Conservation (phyloP, 2,888 invertebrate genomes). For the Serrognathus titanus region DNA sequence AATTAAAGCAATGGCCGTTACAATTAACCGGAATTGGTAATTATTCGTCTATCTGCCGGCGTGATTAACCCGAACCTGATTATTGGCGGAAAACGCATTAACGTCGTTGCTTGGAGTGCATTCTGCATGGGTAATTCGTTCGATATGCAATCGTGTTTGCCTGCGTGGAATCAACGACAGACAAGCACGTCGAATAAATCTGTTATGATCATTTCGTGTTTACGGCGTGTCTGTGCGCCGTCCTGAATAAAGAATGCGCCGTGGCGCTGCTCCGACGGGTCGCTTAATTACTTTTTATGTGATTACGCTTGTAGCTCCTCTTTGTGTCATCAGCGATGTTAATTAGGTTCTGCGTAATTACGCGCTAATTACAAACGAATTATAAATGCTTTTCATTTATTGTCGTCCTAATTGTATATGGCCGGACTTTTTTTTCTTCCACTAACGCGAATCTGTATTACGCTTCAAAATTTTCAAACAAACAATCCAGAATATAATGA, state of each 20-base stretch:
- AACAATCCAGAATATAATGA: not conserved
- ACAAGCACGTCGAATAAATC: not conserved
- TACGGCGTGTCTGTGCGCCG: not conserved
- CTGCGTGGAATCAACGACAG: slow-evolving; percentile 7
- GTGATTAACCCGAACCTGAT: slow-evolving; percentile 41
- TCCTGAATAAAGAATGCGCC: slow-evolving; percentile 1
- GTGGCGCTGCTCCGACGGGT: not conserved
- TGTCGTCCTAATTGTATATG: slow-evolving; percentile 11
- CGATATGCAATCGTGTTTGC: slow-evolving; percentile 13
- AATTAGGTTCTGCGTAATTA: slow-evolving; percentile 8
- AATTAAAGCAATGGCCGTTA: slow-evolving; percentile 19
- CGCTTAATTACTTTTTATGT: slow-evolving; percentile 4
- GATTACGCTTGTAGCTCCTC: slow-evolving; percentile 7
- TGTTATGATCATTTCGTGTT: not conserved
- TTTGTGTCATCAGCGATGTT: slow-evolving; percentile 8
- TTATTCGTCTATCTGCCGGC: slow-evolving; percentile 38
- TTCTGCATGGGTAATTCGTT: slow-evolving; percentile 37
- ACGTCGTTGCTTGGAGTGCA: slow-evolving; percentile 40
- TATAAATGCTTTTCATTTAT: slow-evolving; percentile 7
- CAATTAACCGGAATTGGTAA: slow-evolving; percentile 39
- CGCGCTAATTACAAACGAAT: slow-evolving; percentile 9
- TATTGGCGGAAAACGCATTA: slow-evolving; percentile 40
- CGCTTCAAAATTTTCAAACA: too few species aligned
- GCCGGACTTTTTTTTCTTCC: not conserved
- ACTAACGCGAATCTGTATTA: too few species aligned